Conservation (phyloP, 2,888 invertebrate genomes). For the Philopedon plagiatum region DNA sequence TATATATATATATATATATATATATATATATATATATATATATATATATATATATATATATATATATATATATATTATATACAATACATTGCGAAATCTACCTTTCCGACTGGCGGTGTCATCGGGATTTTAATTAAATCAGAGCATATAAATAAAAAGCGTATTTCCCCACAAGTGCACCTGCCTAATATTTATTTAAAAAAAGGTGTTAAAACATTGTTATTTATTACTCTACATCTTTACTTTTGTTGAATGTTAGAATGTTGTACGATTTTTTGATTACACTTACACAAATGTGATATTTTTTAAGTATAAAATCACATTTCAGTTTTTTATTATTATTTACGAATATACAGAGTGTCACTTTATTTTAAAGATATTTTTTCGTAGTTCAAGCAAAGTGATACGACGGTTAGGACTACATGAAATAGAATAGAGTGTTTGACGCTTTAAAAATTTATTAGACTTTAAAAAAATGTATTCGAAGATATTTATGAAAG, state of each 20-base stretch:
- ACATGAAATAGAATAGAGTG: constrained; percentile 25
- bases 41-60: too few relatives aligned
- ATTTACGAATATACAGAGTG: background rate
- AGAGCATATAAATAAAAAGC: background rate
- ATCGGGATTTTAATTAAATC: too few relatives aligned
- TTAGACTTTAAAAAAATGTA: constrained; percentile 31
- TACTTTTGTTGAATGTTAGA: constrained; percentile 16
- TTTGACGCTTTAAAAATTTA: constrained; percentile 36
- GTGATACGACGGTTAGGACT: constrained; percentile 31
- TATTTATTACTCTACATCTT: constrained; percentile 18
- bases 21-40: too few relatives aligned
- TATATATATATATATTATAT: too few relatives aligned
- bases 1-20: too few relatives aligned
- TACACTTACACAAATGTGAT: constrained; percentile 24
- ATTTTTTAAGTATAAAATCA: constrained; percentile 13
- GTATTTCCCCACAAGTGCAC: background rate
- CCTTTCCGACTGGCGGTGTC: too few relatives aligned
- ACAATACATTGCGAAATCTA: too few relatives aligned
- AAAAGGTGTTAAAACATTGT: constrained; percentile 26
- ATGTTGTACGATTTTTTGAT: background rate
- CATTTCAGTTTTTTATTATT: constrained; percentile 6
- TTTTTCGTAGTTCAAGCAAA: constrained; percentile 30
- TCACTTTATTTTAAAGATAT: constrained; percentile 15
- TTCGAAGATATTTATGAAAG: constrained; percentile 32
- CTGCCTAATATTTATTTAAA: background rate